Conservation (phyloP, 2,113 vertebrate genomes). For the Nesogale talazaci region DNA sequence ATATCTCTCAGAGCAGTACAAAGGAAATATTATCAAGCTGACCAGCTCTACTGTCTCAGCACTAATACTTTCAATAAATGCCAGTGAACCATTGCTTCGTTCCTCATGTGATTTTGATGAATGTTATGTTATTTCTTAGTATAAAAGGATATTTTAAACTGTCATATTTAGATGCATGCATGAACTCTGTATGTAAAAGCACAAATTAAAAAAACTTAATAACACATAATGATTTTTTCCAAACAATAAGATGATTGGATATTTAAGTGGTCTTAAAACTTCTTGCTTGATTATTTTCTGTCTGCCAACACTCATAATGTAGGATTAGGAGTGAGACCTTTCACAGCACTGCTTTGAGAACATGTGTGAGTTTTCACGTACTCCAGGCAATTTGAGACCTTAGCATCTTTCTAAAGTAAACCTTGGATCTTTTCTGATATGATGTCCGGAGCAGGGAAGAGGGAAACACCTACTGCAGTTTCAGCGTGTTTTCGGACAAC, state of each 20-base stretch:
- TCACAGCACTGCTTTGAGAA: constrained; percentile 45
- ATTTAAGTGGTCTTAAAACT: neutral
- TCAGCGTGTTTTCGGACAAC: constrained; percentile 43
- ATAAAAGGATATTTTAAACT: constrained; percentile 37
- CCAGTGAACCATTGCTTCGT: neutral
- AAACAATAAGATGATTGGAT: constrained; percentile 39
- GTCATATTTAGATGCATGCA: neutral
- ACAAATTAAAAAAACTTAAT: neutral
- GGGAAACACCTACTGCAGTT: neutral
- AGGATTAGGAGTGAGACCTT: constrained; percentile 43
- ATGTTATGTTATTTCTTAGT: constrained; percentile 12
- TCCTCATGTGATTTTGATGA: constrained; percentile 4
- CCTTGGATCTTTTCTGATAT: constrained; percentile 20
- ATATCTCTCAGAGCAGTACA: neutral
- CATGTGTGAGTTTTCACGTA: constrained; percentile 48
- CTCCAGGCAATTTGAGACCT: constrained; percentile 47
- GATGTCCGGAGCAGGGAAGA: neutral
- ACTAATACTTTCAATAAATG: constrained; percentile 40
- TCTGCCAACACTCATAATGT: neutral
- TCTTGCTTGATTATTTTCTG: neutral
- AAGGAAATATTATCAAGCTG: constrained; percentile 14
- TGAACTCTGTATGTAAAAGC: neutral
- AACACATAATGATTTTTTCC: neutral
- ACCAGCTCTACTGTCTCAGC: neutral
- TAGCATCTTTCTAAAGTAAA: constrained; percentile 40